Base-by-base conservation (phyloP, 2,113 vertebrate species). In the Numenius arquata region DNA sequence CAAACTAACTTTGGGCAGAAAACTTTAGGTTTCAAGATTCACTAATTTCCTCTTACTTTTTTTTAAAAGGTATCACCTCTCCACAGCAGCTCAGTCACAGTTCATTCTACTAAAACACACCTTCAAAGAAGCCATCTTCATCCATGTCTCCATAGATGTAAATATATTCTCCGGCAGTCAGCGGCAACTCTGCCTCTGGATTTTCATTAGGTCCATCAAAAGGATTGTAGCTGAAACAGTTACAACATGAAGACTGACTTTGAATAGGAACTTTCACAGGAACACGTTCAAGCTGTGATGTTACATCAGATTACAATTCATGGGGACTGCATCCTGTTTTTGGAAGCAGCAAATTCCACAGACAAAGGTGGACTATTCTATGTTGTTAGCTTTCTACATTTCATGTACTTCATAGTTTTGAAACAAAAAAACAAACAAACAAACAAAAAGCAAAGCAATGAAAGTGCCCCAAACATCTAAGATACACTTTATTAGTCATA, bases 51-150 rank as follows among this genome's bases (percentile, higher is more conserved):
- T n/a, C 68, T 66, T 15, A 3, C 6, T 1, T 22, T 73, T 41
- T 27, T 68, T 61, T 9, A 14, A 70, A 15, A 47, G 40, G 80
- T 25, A 56, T 41, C 18, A 79, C 16, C 30, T 40, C 73, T 86
- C 59, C 75, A 45, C 56, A 91, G 50, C 38, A 84, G 26, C 40
- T 75, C 2, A 9, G n/a, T 15, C 79, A 52, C n/a, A 40, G 36
- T 65, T 72, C n/a, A 43, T 45, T 78, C 80, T 52, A 59, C 38
- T 25, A 25, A 41, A 90, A 89, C 88, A 68, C 84, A 99, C 99
- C 99, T 99, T 99, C 99, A 97, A 99, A 99, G 97, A 99, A 99
- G 94, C 99, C 99, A 62, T 99, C 99, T 82, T 99, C 99, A 74
- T 99, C 99, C 99, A 99, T 99, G 96, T 99, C 98, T 88, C 99